These are phyloP conservation scores for Aulostomus chinensis DNA, from an alignment of 2,797 vertebrate species.

Conservation along the genomic window DNA sequence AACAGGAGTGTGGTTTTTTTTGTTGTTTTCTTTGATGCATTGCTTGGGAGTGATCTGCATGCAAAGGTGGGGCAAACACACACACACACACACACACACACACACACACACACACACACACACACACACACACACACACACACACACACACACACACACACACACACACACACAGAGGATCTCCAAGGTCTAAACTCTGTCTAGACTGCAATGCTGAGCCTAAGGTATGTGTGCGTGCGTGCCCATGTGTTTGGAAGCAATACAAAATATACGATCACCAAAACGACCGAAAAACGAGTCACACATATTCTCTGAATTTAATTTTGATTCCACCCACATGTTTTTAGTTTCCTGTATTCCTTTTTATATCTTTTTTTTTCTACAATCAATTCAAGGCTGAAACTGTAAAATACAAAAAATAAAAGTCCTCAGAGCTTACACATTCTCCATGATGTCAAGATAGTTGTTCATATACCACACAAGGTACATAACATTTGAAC, in stretches of 20 bases:
- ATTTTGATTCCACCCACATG: too few species aligned
- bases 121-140: conserved; percentile 6
- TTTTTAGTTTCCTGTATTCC: too few species aligned
- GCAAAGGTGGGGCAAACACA: conserved; percentile 30
- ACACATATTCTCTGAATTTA: too few species aligned
- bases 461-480: too few species aligned
- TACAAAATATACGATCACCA: too few species aligned
- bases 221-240: conserved; percentile 5
- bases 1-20: conserved; percentile 19
- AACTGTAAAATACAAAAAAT: too few species aligned
- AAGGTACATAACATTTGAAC: too few species aligned
- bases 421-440: too few species aligned
- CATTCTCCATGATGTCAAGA: too few species aligned
- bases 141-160: conserved; percentile 9
- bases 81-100: conserved; percentile 4
- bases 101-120: conserved; percentile 5
- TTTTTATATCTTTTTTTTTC: too few species aligned
- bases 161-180: conserved; percentile 5
- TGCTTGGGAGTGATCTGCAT: conserved; percentile 36
- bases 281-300: too few species aligned
- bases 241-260: neutral
- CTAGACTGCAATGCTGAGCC: conserved; percentile 31
- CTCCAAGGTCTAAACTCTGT: conserved; percentile 25
- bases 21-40: conserved; percentile 58
- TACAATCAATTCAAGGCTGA: too few species aligned